Evolutionary conservation across 2,113 vertebrate genomes (phyloP).

Genomic region (Centropus bengalensis): DNA sequence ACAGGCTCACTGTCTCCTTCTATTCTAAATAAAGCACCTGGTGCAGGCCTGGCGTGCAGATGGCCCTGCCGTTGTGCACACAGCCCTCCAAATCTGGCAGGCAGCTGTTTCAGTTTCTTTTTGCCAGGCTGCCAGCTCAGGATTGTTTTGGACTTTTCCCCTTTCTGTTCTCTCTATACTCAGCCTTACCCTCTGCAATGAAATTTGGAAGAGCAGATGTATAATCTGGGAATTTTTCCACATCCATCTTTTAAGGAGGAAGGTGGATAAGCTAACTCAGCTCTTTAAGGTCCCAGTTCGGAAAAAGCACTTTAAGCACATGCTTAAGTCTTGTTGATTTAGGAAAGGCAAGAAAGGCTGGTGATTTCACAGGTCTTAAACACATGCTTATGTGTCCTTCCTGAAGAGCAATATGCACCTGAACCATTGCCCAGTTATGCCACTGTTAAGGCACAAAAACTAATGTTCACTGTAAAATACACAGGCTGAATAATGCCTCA

Average conservation of each 20-base stretch:
- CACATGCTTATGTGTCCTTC: slow-evolving; percentile 69
- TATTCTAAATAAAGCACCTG: slow-evolving; percentile 23
- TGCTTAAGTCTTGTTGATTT: slow-evolving; percentile 67
- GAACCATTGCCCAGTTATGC: slow-evolving; percentile 38
- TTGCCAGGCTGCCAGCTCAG: slow-evolving; percentile 41
- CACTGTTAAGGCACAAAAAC: not conserved
- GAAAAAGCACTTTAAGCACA: slow-evolving; percentile 65
- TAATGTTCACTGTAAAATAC: not conserved
- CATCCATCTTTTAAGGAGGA: slow-evolving; percentile 64
- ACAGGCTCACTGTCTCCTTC: not conserved
- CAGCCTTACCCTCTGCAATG: not conserved
- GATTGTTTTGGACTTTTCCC: slow-evolving; percentile 35
- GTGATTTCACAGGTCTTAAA: slow-evolving; percentile 71
- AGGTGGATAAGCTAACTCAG: slow-evolving; percentile 63
- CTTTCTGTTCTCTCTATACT: slow-evolving; percentile 43
- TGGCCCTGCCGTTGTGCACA: not conserved
- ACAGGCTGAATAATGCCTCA: not conserved
- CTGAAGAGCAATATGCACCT: slow-evolving; percentile 53
- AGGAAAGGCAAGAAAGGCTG: slow-evolving; percentile 55
- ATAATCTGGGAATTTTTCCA: slow-evolving; percentile 70
- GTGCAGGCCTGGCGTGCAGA: slow-evolving; percentile 43
- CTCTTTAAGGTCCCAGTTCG: slow-evolving; percentile 40
- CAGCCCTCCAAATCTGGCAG: slow-evolving; percentile 23
- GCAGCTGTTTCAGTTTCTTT: slow-evolving; percentile 55
- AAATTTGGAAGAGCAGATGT: slow-evolving; percentile 70